phyloP scores from a whole-genome alignment of 2,797 vertebrate species.

The Anomalospiza imberbis region DNA sequence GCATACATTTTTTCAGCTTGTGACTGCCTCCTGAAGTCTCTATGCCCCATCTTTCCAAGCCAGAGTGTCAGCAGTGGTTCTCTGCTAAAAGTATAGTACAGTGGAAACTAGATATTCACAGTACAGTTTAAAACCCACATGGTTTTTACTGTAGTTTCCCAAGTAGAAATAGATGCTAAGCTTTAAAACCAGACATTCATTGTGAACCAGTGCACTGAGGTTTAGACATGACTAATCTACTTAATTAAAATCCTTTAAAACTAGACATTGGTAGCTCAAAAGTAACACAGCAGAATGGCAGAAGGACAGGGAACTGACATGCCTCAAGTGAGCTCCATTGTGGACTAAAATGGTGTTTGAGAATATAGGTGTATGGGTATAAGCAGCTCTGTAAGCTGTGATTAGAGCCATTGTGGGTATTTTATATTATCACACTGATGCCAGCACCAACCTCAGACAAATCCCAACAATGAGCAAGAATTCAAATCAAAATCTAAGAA shows the following conservation, averaged over 20 bases:
- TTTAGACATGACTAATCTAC: background rate
- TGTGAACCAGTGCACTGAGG: background rate
- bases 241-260: background rate
- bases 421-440: background rate
- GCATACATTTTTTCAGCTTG: background rate
- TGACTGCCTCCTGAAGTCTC: background rate
- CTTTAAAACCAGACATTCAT: background rate
- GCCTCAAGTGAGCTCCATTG: background rate
- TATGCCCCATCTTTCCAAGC: background rate
- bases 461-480: background rate
- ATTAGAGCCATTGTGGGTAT: background rate
- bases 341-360: background rate
- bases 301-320: background rate
- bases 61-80: background rate
- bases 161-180: background rate
- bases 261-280: background rate
- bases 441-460: background rate
- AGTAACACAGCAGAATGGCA: background rate
- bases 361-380: background rate
- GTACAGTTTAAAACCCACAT: background rate
- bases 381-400: background rate
- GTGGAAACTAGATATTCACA: background rate
- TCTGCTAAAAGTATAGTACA: background rate
- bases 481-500: background rate
- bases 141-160: background rate